phyloP scores from a whole-genome alignment of 1,140 invertebrate species.

The Saccostrea echinata region DNA sequence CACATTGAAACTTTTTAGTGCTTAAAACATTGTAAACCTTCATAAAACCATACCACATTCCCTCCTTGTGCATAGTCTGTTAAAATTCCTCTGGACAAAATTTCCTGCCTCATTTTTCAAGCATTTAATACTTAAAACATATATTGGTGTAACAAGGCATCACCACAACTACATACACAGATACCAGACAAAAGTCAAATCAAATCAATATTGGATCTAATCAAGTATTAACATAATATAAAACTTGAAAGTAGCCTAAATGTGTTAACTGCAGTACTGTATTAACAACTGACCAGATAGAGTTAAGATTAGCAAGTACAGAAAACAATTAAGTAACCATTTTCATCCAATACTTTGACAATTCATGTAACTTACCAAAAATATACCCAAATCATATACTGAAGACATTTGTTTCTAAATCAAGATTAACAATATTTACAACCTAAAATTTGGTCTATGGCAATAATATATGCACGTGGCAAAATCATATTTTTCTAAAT shows the following conservation, averaged over 20 bases:
- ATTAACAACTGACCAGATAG: not conserved
- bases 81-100: slow-evolving; percentile 11
- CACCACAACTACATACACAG: slow-evolving; percentile 24
- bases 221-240: not conserved
- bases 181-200: slow-evolving; percentile 20
- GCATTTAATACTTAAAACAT: slow-evolving; percentile 17
- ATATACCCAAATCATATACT: not conserved
- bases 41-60: not conserved
- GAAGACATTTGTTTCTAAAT: not conserved
- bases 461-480: not conserved
- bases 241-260: slow-evolving; percentile 21
- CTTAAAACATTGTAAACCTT: not conserved
- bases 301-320: not conserved
- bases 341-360: not conserved
- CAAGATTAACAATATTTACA: not conserved
- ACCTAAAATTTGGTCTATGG: slow-evolving; percentile 18
- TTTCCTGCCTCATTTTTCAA: not conserved
- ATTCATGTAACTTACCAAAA: not conserved
- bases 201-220: slow-evolving; percentile 13
- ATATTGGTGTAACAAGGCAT: slow-evolving; percentile 34
- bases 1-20: not conserved
- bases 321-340: not conserved
- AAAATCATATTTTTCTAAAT: not conserved
- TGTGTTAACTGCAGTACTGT: not conserved
- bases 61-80: not conserved